A percentile compares a stretch with the other conserved stretches of the same genome.
Evolutionary conservation across 2,797 vertebrate species (phyloP).

Genomic region (Gobio occitaniae): DNA sequence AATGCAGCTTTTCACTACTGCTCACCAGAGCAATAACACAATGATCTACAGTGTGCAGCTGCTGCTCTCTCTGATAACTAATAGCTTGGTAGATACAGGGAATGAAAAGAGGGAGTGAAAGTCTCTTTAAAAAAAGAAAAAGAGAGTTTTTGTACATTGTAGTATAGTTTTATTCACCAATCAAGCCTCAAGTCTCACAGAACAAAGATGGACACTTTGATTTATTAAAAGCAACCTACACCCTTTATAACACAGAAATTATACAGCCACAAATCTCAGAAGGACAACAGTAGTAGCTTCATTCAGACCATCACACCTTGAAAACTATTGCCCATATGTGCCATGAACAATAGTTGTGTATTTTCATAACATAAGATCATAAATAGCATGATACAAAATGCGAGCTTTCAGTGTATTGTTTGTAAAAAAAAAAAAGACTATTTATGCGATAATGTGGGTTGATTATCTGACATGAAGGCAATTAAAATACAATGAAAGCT

Average conservation of each 20-base stretch:
- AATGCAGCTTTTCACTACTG: neutral
- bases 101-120: constrained; percentile 4
- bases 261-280: constrained; percentile 35
- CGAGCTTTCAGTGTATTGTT: neutral
- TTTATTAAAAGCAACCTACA: constrained; percentile 43
- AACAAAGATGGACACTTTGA: constrained; percentile 13
- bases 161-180: constrained; percentile 34
- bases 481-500: constrained; percentile 2
- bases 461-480: neutral
- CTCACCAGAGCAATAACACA: neutral
- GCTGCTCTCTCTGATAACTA: neutral
- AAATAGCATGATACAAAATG: constrained; percentile 19
- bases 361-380: neutral
- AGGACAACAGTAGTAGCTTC: constrained; percentile 6
- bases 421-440: constrained; percentile 16
- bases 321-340: neutral
- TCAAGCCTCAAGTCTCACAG: constrained; percentile 3
- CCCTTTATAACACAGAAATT: constrained; percentile 2
- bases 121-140: neutral
- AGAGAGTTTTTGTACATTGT: neutral
- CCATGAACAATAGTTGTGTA: neutral
- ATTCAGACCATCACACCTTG: constrained; percentile 21
- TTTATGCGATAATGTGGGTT: neutral
- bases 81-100: neutral
- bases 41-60: neutral